A percentile compares a stretch with the other conserved stretches of the same genome.
Conservation (phyloP, 2,888 invertebrate genomes). For the Caenorhabditis becei region DNA sequence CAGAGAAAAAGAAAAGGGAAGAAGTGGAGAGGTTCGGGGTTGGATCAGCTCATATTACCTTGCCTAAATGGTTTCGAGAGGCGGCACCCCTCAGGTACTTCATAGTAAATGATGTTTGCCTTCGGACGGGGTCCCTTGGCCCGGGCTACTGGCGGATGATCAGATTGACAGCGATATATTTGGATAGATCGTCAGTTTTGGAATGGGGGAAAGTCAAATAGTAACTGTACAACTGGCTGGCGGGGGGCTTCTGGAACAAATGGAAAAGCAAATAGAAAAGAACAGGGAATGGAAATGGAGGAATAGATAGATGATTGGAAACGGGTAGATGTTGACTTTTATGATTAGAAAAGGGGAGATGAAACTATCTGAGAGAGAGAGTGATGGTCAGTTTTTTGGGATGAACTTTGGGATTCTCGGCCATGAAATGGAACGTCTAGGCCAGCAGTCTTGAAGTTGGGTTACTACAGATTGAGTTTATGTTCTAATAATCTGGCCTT, state of each 20-base stretch:
- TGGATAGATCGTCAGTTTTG: constrained; percentile 53
- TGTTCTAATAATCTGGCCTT: too few relatives aligned
- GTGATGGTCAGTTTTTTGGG: not conserved
- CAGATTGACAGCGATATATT: constrained; percentile 19
- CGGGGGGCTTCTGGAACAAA: too few relatives aligned
- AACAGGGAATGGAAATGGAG: not conserved
- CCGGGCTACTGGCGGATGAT: constrained; percentile 4
- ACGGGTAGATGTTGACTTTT: constrained; percentile 10
- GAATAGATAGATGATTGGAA: not conserved
- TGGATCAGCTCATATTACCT: constrained; percentile 35
- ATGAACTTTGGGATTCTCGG: too few relatives aligned
- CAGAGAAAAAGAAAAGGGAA: not conserved
- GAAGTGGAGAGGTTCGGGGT: not conserved
- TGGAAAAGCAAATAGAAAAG: not conserved
- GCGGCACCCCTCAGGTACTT: constrained; percentile 38
- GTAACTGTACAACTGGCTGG: constrained; percentile 8
- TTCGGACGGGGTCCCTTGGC: constrained; percentile 1
- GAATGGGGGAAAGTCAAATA: constrained; percentile 6
- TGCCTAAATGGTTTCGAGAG: constrained; percentile 47
- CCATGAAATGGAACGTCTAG: not conserved
- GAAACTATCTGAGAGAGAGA: not conserved
- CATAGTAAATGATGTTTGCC: constrained; percentile 60
- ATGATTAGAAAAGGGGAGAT: constrained; percentile 5
- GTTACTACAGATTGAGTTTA: too few relatives aligned
- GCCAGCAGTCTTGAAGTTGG: too few relatives aligned